These are phyloP conservation scores for Julus scanicus DNA, from an alignment of 2,888 invertebrate species.

Conservation along the genomic window DNA sequence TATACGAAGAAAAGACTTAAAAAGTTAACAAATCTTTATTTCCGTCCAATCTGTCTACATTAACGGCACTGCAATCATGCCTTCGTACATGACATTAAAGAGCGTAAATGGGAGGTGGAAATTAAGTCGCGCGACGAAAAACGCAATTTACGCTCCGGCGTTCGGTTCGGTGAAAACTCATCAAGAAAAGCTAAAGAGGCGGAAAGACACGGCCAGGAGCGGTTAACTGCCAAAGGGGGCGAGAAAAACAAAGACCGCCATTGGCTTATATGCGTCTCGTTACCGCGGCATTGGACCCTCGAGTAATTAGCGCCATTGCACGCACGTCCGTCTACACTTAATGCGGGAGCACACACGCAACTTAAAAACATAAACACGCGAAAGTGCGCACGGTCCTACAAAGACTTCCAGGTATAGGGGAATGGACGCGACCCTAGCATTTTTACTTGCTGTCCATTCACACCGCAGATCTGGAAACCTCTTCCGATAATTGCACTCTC, in stretches of 20 bases:
- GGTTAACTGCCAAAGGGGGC: no score
- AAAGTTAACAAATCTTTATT: not conserved
- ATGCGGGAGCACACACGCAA: not conserved
- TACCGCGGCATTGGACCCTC: not conserved
- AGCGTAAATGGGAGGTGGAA: conserved; percentile 14
- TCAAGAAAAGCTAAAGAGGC: conserved; percentile 23
- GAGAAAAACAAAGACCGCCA: not conserved
- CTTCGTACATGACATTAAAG: not conserved
- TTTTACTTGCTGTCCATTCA: no score
- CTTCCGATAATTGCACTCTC: not conserved
- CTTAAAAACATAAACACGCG: not conserved
- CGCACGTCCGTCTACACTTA: not conserved
- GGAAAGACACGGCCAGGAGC: not conserved
- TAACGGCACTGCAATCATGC: not conserved
- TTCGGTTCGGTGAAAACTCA: not conserved
- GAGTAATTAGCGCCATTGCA: conserved; percentile 33
- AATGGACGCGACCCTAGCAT: not conserved
- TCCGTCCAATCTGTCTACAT: not conserved
- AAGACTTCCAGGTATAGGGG: not conserved
- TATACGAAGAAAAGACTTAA: not conserved
- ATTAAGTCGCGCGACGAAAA: conserved; percentile 5
- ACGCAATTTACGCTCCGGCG: conserved; percentile 14
- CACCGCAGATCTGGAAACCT: not conserved
- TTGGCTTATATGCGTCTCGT: not conserved
- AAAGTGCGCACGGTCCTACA: not conserved